A percentile compares a stretch with the other conserved stretches of the same genome.
These are phyloP conservation scores for Plotosus lineatus DNA, from an alignment of 2,113 vertebrate species.

Conservation along the genomic window DNA sequence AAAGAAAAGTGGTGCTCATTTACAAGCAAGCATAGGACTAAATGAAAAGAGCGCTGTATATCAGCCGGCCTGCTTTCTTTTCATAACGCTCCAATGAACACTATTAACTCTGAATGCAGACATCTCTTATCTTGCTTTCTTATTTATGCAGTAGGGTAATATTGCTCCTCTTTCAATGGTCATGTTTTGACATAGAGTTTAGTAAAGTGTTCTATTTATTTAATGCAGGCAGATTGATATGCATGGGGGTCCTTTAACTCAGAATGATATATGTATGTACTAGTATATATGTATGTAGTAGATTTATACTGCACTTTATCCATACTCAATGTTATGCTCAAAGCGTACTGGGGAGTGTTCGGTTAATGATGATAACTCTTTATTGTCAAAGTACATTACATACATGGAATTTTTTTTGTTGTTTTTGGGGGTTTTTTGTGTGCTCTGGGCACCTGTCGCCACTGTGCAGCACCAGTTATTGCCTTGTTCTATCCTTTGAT, in stretches of 20 bases:
- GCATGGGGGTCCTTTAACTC: background rate
- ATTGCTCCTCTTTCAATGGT: background rate
- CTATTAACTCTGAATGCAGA: conserved; percentile 15
- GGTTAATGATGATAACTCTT: too few relatives aligned
- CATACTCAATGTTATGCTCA: too few relatives aligned
- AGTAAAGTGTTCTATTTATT: background rate
- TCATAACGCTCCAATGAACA: conserved; percentile 36
- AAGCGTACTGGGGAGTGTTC: too few relatives aligned
- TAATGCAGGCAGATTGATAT: background rate
- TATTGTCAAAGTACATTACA: too few relatives aligned
- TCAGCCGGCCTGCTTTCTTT: conserved; percentile 18
- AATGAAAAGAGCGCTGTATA: conserved; percentile 4
- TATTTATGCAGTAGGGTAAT: background rate
- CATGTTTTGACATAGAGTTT: background rate
- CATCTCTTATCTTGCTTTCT: background rate
- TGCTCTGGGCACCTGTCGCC: too few relatives aligned
- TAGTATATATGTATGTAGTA: too few relatives aligned
- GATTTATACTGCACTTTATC: too few relatives aligned
- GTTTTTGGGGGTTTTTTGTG: too few relatives aligned
- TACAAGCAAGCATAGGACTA: background rate
- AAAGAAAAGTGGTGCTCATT: conserved; percentile 15
- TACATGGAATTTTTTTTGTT: too few relatives aligned
- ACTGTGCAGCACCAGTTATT: too few relatives aligned
- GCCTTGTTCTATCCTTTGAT: too few relatives aligned
- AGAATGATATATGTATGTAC: too few relatives aligned